A percentile compares a stretch with the other conserved stretches of the same genome.
Conservation (phyloP, 2,888 invertebrate genomes). For the Seladonia tumulorum region DNA sequence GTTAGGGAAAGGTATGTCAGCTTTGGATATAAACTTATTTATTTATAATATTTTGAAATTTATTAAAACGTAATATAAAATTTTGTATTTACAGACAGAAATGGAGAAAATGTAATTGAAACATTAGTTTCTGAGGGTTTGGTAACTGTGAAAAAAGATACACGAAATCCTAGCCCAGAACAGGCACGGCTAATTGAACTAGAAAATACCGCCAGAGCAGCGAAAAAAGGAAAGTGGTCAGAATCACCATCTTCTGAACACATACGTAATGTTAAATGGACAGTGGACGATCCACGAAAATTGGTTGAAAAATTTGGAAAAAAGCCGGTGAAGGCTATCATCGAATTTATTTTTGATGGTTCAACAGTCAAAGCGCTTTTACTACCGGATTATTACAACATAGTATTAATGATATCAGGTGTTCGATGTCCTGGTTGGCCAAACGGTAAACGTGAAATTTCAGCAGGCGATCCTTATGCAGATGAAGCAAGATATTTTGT, state of each 20-base stretch:
- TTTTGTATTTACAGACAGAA: conserved; percentile 42
- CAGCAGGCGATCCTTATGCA: conserved; percentile 90
- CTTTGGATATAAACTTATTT: conserved; percentile 9
- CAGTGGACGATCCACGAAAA: conserved; percentile 92
- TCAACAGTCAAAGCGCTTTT: conserved; percentile 97
- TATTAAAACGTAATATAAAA: conserved; percentile 1
- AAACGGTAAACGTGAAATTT: conserved; percentile 90
- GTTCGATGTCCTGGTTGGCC: conserved; percentile 92
- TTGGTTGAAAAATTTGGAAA: conserved; percentile 94
- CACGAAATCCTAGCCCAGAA: conserved; percentile 88
- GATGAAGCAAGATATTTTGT: conserved; percentile 98
- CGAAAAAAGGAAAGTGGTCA: conserved; percentile 94
- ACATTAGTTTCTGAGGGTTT: conserved; percentile 95
- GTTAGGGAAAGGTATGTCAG: conserved; percentile 90
- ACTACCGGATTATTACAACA: conserved; percentile 94
- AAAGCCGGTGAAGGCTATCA: conserved; percentile 95
- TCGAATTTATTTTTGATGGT: conserved; percentile 99
- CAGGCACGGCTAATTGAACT: conserved; percentile 90
- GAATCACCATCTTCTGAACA: conserved; percentile 86
- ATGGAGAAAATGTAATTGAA: conserved; percentile 93
- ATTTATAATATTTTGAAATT: conserved; percentile 1
- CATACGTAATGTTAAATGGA: conserved; percentile 95
- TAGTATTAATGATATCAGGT: conserved; percentile 98
- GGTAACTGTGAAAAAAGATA: conserved; percentile 91
- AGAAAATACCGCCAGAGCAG: conserved; percentile 95